A percentile compares a stretch with the other conserved stretches of the same genome.
phyloP scores from a whole-genome alignment of 2,888 invertebrate genomes.

The Neoitamus cyanurus region DNA sequence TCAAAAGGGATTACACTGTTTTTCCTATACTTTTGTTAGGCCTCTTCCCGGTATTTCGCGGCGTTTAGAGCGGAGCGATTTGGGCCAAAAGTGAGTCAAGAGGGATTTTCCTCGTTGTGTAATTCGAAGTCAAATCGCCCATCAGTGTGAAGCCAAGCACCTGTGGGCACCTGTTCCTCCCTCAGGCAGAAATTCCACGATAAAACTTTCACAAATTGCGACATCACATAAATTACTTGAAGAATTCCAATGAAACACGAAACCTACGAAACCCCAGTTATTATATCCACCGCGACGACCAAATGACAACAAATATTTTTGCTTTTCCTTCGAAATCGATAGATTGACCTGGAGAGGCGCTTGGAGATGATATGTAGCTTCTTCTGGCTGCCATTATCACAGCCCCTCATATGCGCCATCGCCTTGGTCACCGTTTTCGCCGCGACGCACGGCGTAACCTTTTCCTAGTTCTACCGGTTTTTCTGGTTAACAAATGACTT shows the following conservation, averaged over 20 bases:
- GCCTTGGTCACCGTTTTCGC: neutral
- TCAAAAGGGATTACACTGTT: neutral
- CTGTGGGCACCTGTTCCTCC: neutral
- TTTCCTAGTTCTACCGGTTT: constrained; percentile 20
- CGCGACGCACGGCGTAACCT: neutral
- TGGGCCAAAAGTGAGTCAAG: neutral
- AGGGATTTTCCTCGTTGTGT: neutral
- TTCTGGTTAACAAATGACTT: constrained; percentile 4
- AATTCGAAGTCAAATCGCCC: neutral
- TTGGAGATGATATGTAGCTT: neutral
- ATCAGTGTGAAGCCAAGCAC: neutral
- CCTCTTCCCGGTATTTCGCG: neutral
- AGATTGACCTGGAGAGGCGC: neutral
- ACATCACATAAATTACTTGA: neutral
- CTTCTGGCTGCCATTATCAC: neutral
- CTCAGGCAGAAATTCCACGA: neutral
- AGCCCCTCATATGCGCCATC: neutral
- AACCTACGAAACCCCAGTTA: neutral
- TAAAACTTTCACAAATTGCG: neutral
- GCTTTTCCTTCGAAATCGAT: neutral
- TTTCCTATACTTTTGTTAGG: neutral
- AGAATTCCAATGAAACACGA: neutral
- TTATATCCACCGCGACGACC: neutral
- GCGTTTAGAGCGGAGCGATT: neutral
- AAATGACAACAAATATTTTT: neutral